These are phyloP conservation scores for Aplodontia rufa DNA, from an alignment of 2,113 vertebrate species.

Conservation along the genomic window DNA sequence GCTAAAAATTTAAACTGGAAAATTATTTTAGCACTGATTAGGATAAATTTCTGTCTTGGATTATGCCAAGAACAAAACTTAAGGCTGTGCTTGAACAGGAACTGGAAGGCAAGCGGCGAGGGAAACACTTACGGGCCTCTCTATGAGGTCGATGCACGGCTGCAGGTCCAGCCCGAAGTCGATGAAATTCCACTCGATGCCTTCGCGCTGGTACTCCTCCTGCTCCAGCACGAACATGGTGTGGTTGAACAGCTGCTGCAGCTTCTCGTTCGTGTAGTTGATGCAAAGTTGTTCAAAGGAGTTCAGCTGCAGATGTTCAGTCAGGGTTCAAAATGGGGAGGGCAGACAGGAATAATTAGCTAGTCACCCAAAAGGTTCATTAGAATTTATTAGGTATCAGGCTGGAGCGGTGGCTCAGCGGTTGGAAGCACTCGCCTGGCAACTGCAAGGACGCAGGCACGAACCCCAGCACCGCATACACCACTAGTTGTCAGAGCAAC, in stretches of 20 bases:
- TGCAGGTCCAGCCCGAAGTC: slow-evolving; percentile 98
- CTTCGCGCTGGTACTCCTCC: slow-evolving; percentile 98
- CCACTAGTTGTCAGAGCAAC: too few relatives aligned
- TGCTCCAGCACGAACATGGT: slow-evolving; percentile 99
- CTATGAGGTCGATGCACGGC: slow-evolving; percentile 97
- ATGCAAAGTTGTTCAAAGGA: slow-evolving; percentile 99
- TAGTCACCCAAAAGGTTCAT: neutral
- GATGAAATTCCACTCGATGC: slow-evolving; percentile 99
- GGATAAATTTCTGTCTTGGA: neutral
- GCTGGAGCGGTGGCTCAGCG: too few relatives aligned
- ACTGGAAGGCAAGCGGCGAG: rapidly evolving
- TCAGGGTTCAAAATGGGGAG: neutral
- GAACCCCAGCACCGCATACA: too few relatives aligned
- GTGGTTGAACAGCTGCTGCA: slow-evolving; percentile 99
- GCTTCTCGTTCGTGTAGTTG: slow-evolving; percentile 99
- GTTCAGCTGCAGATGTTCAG: slow-evolving; percentile 88
- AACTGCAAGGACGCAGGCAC: too few relatives aligned
- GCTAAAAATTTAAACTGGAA: neutral
- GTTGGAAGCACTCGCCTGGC: too few relatives aligned
- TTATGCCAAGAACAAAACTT: neutral
- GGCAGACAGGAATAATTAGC: neutral
- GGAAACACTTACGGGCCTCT: slow-evolving; percentile 89
- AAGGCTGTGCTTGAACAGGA: neutral
- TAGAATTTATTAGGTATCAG: neutral
- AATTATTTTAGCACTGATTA: neutral